phyloP scores from a whole-genome alignment of 2,888 invertebrate species.

The Lissonota sp. region DNA sequence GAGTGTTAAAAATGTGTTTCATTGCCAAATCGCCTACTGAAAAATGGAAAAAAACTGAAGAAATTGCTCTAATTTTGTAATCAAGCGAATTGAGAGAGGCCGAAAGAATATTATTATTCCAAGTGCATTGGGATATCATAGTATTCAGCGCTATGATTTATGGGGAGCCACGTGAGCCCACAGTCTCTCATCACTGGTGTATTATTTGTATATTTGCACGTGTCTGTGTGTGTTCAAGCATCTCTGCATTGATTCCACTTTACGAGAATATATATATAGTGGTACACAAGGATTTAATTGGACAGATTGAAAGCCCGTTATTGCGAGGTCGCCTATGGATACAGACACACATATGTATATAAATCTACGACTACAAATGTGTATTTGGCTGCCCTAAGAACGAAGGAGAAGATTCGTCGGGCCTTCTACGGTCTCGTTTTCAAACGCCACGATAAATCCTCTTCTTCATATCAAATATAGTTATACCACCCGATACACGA shows the following conservation, averaged over 20 bases:
- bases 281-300: conserved; percentile 57
- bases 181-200: conserved; percentile 34
- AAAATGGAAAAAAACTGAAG: conserved; percentile 15
- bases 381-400: conserved; percentile 11
- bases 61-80: conserved; percentile 11
- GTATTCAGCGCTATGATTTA: conserved; percentile 44
- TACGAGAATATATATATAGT: conserved; percentile 27
- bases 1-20: background rate
- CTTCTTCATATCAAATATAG: conserved; percentile 32
- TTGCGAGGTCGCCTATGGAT: conserved; percentile 31
- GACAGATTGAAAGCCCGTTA: conserved; percentile 56
- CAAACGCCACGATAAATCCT: conserved; percentile 53
- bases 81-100: background rate
- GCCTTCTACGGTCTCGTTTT: conserved; percentile 42
- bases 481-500: background rate
- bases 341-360: background rate
- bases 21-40: background rate
- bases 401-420: conserved; percentile 26
- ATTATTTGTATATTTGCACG: conserved; percentile 12
- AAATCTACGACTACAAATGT: background rate
- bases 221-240: conserved; percentile 20
- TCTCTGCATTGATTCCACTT: conserved; percentile 49
- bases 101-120: conserved; percentile 31
- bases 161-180: conserved; percentile 43
- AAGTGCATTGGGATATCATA: conserved; percentile 17